Evolutionary conservation across 2,113 vertebrate species (phyloP), one percentile per base, ranked within the genome.

Genomic region (Pipa parva): DNA sequence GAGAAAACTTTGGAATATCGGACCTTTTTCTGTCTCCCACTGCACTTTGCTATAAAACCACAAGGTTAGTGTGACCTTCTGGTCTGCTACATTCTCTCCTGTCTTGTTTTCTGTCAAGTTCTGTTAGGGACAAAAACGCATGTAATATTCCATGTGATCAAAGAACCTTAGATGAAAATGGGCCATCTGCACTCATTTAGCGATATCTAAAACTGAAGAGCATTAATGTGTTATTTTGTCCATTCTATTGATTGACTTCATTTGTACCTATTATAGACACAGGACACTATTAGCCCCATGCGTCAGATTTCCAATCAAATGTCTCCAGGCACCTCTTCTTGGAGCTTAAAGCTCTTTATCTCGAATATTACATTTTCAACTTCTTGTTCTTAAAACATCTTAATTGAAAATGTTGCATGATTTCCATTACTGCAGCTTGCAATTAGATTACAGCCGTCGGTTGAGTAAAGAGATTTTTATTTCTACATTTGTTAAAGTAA

Each of bases 41-140:
- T 77, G 81, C 88, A 87, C 86, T 91, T 82, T 86, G 79, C 81
- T 83, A 57, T 74, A 76, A 87, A 91, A 91, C 90, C 91, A 87
- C 88, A 92, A 87, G 90, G 87, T 90, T 88, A 89, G 85, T 79
- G 75, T 7, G 90, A 91, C 90, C 90, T 85, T 81, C 81, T 78
- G 77, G 79, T 79, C 80, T 70, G 56, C 71, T 75, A 59, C 77
- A 78, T 75, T 85, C 78, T 78, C 72, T 76, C 63, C 63, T 63
- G 55, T 74, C 77, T 81, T 78, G 58, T 71, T 75, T 82, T 63
- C 71, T 74, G 67, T 68, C 1, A 1, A 83, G 76, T 75, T 80
- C 79, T 80, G 76, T 79, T 79, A 79, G 78, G 82, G 78, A 79
- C 78, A 81, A 77, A 87, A 80, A 87, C 84, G 85, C 85, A 87